Evolutionary conservation across 2,888 invertebrate genomes (phyloP), one percentile per base, ranked within the genome.

Genomic region (Pseudococcus jackbeardsleyi): DNA sequence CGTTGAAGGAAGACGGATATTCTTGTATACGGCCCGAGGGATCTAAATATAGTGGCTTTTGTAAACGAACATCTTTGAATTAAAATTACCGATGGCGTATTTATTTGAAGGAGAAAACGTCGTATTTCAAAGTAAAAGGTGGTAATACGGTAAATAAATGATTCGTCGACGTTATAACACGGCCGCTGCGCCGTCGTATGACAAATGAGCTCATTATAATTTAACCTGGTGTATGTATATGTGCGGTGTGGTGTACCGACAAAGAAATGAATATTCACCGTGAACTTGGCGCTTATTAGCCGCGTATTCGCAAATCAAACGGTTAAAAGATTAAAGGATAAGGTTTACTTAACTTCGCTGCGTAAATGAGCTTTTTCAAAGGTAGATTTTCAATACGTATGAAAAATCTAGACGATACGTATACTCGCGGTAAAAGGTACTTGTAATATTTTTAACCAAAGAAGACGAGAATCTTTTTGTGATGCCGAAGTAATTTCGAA

Each of bases 111-210:
- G 8, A 64, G 64, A 64, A 64, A 64, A 64, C 19, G 64, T 64
- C 64, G 64, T 64, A 64, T 64, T 64, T 64, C 64, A 64, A 64
- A 64, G 64, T 64, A 64, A 64, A 64, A 64, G 64, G 64, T 64
- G 64, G 64, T 64, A 64, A 64, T 64, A 64, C 22, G 64, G 64
- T 64, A 64, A 64, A 64, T 64, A 64, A 64, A 64, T 64, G 64
- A 64, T 64, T 64, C 11, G 19, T 64, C 22, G 64, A 64, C 15
- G 64, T 64, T 64, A 64, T 64, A 64, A 19, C 64, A 9, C 15
- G 22, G 64, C 42, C 42, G 42, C 42, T 42, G 64, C 64, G 22
- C 15, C 22, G 22, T 64, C 64, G 64, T 64, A 64, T 64, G 64
- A 64, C 64, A 64, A 64, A 64, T 64, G 64, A 64, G 64, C 64